Evolutionary conservation across 2,113 vertebrate genomes (phyloP), one percentile per base, ranked within the genome.

Genomic region (Phrynosoma platyrhinos): DNA sequence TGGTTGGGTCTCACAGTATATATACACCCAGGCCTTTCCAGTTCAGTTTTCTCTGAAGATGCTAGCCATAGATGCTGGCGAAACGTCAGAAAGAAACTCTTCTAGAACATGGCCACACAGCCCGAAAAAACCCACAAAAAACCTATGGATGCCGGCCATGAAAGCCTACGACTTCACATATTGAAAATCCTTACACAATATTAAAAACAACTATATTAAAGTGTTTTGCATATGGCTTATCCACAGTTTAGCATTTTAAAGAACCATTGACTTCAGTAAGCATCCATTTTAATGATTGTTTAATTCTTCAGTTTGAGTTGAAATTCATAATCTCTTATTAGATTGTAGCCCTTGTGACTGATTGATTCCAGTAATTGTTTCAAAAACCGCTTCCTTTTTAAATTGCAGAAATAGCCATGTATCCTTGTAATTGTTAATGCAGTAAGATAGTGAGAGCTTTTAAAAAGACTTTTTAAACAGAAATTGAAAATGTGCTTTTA

Each of bases 191-290:
- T 62, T 18, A 4, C 58, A 47, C 5, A n/a, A 23, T 86, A 9
- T 25, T 68, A 9, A 66, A 36, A 52, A 21, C 32, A 79, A 52
- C 30, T 64, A 42, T 32, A 71, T 27, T 83, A 62, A 53, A n/a
- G 36, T 30, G 2, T 55, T 71, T 71, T 21, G 20, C 14, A n/a
- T 71, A 80, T 25, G 36, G 8, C 16, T n/a, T 52, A 40, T 52
- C 52, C 85, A 53, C 21, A 86, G n/a, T 47, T 52, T 78, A 66
- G 27, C 40, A 78, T 36, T 86, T 66, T 79, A 52, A 86, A 68
- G 40, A n/a, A 21, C 64, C 16, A 80, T 71, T 71, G 32, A 71
- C 32, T 68, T 86, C 47, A 79, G 14, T 53, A 13, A 36, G 20
- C 3, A 86, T 30, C 25, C 42, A 55, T 68, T 86, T 84, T 36